Evolutionary conservation across 1,140 invertebrate species (phyloP).

Genomic region (Triops longicaudatus): DNA sequence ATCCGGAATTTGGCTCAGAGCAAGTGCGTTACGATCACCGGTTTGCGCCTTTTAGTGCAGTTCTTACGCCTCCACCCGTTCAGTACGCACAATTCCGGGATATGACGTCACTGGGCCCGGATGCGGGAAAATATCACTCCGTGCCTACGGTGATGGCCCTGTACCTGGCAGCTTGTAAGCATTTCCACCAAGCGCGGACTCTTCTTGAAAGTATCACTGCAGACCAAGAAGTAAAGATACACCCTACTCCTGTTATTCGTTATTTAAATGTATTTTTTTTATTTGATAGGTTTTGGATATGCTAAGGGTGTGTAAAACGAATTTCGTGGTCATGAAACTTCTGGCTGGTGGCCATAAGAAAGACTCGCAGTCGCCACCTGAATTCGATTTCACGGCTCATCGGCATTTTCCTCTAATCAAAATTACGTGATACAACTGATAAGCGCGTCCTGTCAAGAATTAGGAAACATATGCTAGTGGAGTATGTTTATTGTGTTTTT

Average conservation of each 20-base stretch:
- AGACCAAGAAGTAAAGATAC: conserved; percentile 63
- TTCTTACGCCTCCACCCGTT: conserved; percentile 82
- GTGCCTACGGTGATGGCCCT: conserved; percentile 41
- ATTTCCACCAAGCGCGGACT: conserved; percentile 81
- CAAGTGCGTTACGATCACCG: conserved; percentile 88
- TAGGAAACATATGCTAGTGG: not conserved
- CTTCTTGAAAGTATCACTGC: conserved; percentile 70
- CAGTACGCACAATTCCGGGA: conserved; percentile 75
- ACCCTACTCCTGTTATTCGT: not conserved
- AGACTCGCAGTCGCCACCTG: conserved; percentile 67
- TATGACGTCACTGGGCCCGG: conserved; percentile 47
- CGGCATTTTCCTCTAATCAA: conserved; percentile 86
- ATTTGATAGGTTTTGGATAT: conserved; percentile 64
- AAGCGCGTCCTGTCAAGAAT: not conserved
- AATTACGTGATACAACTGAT: conserved; percentile 32
- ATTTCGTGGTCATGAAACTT: conserved; percentile 88
- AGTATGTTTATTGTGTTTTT: not conserved
- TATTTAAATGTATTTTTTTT: conserved; percentile 26
- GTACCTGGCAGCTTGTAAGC: conserved; percentile 74
- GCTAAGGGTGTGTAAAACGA: conserved; percentile 83
- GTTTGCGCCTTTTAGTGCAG: conserved; percentile 74
- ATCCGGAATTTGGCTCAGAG: conserved; percentile 86
- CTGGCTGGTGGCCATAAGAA: conserved; percentile 82
- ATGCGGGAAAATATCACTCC: conserved; percentile 29
- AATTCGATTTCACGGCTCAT: conserved; percentile 84